These are phyloP conservation scores for Lysandra coridon DNA, from an alignment of 2,888 invertebrate species.

Conservation along the genomic window DNA sequence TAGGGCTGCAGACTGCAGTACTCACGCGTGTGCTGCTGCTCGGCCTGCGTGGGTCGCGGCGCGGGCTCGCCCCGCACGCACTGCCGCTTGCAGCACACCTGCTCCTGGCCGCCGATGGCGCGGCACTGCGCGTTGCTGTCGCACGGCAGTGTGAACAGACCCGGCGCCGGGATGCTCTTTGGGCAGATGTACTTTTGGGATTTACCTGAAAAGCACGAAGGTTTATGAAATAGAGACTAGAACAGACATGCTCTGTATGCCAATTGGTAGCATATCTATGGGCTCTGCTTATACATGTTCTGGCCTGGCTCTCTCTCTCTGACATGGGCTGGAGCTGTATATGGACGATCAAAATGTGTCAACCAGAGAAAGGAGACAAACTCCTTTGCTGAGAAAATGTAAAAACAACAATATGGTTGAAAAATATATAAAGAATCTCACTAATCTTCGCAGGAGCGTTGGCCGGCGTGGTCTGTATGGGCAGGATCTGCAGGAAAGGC, in stretches of 20 bases:
- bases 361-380: neutral
- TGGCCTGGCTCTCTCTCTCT: no score
- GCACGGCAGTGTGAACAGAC: conserved; percentile 71
- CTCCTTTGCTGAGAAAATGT: neutral
- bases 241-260: neutral
- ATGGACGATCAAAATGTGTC: no score
- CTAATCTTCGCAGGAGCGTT: conserved; percentile 56
- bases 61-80: conserved; percentile 82
- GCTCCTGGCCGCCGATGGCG: conserved; percentile 64
- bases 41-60: conserved; percentile 71
- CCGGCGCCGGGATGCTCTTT: conserved; percentile 59
- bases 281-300: neutral
- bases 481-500: conserved; percentile 71
- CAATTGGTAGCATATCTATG: neutral
- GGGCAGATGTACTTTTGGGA: conserved; percentile 69
- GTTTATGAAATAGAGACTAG: neutral
- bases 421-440: conserved; percentile 41
- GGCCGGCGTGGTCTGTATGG: conserved; percentile 59
- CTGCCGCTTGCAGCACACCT: conserved; percentile 76
- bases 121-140: conserved; percentile 73
- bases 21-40: conserved; percentile 72
- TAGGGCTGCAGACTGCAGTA: neutral
- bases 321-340: no score
- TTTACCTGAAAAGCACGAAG: conserved; percentile 56
- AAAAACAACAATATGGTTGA: neutral